Evolutionary conservation across 2,113 vertebrate species (phyloP), one percentile per base, ranked within the genome.

Genomic region (Puffinus mauretanicus): DNA sequence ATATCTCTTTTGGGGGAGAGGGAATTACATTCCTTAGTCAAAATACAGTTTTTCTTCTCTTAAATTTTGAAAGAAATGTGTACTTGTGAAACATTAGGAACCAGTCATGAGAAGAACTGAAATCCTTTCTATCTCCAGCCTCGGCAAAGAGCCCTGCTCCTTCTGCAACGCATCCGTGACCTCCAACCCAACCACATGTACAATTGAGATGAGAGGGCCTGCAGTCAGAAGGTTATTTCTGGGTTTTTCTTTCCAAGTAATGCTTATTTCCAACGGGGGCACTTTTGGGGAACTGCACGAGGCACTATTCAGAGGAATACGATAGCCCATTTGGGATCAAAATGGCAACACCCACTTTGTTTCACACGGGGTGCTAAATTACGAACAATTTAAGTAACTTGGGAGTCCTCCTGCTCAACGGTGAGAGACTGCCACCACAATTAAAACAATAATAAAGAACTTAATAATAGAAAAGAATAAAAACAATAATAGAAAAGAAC

Each of bases 1-100:
- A 97, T 92, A 51, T 95, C 86, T 97, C 80, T 96, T 97, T 95
- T 25, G 84, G 89, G 96, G 92, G 94, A 96, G 78, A 96, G 88
- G 93, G 94, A 96, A 94, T 89, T 85, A 79, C 82, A 87, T 97
- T 92, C 94, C 78, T 71, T 26, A 49, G 46, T 79, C 93, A 88
- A 77, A 95, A 97, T 76, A 86, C 54, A 24, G 85, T 6, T 96
- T 97, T 95, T 89, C 92, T 95, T 95, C 94, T 94, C 86, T 92
- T 80, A 80, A 88, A 89, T 83, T 66, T 71, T 79, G 84, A 67
- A 91, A 94, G 90, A 83, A 94, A 46, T 2, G 29, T 27, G 6
- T 46, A 9, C 82, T 94, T 96, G 92, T 94, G 88, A 80, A 90
- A 72, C 90, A 34, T 58, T 51, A 79, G 69, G 80, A 85, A 72